phyloP scores from a whole-genome alignment of 2,888 invertebrate species.

The Brachynemurus nebulosus region DNA sequence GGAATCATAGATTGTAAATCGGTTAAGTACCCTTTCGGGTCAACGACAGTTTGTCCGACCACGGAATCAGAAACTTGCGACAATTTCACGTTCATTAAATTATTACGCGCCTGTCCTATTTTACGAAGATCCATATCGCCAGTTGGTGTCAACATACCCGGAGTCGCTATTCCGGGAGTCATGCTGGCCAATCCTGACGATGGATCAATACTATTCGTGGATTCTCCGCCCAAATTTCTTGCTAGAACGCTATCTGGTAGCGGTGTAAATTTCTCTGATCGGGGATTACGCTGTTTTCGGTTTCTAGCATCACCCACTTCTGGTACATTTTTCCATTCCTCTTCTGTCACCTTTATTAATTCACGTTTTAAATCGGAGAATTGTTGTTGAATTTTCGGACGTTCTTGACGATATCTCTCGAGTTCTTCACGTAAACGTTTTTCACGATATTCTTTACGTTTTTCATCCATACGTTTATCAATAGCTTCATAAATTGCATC shows the following conservation, averaged over 20 bases:
- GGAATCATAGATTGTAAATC: slow-evolving; percentile 99
- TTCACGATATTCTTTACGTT: slow-evolving; percentile 89
- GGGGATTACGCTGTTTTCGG: slow-evolving; percentile 86
- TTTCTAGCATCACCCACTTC: slow-evolving; percentile 99
- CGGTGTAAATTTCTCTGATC: slow-evolving; percentile 94
- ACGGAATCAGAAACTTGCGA: slow-evolving; percentile 95
- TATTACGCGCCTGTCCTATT: slow-evolving; percentile 97
- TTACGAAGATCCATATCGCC: slow-evolving; percentile 93
- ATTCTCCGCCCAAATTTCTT: slow-evolving; percentile 71
- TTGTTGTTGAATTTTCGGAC: slow-evolving; percentile 98
- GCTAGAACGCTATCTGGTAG: slow-evolving; percentile 91
- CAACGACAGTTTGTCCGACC: slow-evolving; percentile 97
- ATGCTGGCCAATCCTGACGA: slow-evolving; percentile 75
- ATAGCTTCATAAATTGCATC: slow-evolving; percentile 98
- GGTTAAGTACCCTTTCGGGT: slow-evolving; percentile 99
- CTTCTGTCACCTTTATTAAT: slow-evolving; percentile 66
- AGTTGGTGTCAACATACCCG: slow-evolving; percentile 75
- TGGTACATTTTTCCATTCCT: slow-evolving; percentile 94
- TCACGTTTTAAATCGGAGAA: slow-evolving; percentile 94
- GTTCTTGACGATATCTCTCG: slow-evolving; percentile 94
- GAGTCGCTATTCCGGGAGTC: slow-evolving; percentile 73
- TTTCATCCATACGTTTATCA: slow-evolving; percentile 98
- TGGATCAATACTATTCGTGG: slow-evolving; percentile 66
- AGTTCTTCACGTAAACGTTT: slow-evolving; percentile 81
- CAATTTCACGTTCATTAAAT: slow-evolving; percentile 96